Percentiles rank a stretch among this genome's conserved stretches.
phyloP scores from a whole-genome alignment of 2,888 invertebrate genomes.

The Sinotaia quadrata region DNA sequence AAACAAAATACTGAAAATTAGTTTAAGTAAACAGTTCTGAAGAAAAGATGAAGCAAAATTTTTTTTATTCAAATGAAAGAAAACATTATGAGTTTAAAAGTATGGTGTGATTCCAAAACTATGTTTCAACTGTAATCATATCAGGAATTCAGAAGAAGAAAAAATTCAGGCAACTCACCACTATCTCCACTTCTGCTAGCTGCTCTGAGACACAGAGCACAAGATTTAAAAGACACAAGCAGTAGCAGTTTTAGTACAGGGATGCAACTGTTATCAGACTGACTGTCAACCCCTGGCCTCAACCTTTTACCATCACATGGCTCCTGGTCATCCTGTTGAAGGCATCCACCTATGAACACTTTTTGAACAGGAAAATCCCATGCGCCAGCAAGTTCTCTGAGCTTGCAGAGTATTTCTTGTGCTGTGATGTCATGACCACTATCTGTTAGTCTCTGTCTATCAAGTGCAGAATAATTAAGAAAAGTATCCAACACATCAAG shows the following conservation, averaged over 20 bases:
- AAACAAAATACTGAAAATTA: no score
- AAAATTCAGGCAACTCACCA: background rate
- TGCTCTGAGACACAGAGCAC: background rate
- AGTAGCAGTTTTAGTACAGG: constrained; percentile 14
- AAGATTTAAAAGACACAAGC: constrained; percentile 7
- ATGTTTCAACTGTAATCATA: no score
- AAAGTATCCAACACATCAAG: constrained; percentile 12
- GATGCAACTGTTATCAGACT: background rate
- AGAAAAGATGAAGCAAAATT: no score
- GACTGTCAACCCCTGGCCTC: background rate
- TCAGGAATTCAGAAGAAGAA: background rate
- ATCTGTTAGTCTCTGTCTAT: background rate
- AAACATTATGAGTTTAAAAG: no score
- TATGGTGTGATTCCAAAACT: no score
- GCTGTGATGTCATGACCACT: background rate
- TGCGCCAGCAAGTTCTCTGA: background rate
- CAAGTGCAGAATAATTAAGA: constrained; percentile 3
- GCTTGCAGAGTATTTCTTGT: background rate
- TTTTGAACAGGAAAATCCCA: constrained; percentile 14
- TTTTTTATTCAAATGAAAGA: no score
- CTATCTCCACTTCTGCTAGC: background rate
- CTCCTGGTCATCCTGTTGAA: no score
- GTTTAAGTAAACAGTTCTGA: no score
- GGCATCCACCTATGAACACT: constrained; percentile 11
- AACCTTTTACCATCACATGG: background rate